A percentile compares a stretch with the other conserved stretches of the same genome.
These are phyloP conservation scores for Himantopus leucocephalus DNA, from an alignment of 2,113 vertebrate species.

Conservation along the genomic window DNA sequence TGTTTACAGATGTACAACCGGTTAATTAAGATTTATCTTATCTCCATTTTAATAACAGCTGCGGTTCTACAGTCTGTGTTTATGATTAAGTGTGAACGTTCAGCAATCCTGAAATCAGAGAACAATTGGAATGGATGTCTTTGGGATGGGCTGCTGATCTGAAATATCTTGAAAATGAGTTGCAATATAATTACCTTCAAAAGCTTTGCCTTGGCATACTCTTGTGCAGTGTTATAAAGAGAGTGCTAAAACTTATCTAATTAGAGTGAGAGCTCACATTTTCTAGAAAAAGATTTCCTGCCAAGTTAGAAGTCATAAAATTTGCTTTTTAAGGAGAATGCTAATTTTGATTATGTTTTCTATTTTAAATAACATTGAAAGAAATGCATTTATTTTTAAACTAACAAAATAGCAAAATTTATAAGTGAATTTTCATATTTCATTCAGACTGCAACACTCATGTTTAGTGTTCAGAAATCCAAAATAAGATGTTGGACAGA, in stretches of 20 bases:
- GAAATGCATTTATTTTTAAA: neutral
- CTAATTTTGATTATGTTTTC: neutral
- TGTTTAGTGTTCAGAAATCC: neutral
- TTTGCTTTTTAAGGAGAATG: neutral
- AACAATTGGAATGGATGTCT: neutral
- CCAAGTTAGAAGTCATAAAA: neutral
- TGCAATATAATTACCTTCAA: neutral
- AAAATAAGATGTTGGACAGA: neutral
- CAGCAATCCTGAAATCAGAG: conserved; percentile 32
- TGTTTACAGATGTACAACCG: conserved; percentile 29
- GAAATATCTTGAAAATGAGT: conserved; percentile 24
- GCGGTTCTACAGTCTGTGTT: neutral
- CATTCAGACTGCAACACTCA: neutral
- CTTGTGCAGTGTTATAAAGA: neutral
- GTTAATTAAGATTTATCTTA: conserved; percentile 65
- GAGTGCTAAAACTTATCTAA: neutral
- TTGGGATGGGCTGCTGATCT: conserved; percentile 38
- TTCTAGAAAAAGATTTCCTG: neutral
- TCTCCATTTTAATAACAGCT: conserved; percentile 56
- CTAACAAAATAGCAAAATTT: neutral
- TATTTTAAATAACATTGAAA: neutral
- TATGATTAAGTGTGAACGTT: conserved; percentile 37
- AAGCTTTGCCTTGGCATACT: neutral
- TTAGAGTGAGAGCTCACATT: neutral
- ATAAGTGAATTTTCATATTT: neutral